phyloP scores from a whole-genome alignment of 2,797 vertebrate species.

The Acropternis orthonyx region DNA sequence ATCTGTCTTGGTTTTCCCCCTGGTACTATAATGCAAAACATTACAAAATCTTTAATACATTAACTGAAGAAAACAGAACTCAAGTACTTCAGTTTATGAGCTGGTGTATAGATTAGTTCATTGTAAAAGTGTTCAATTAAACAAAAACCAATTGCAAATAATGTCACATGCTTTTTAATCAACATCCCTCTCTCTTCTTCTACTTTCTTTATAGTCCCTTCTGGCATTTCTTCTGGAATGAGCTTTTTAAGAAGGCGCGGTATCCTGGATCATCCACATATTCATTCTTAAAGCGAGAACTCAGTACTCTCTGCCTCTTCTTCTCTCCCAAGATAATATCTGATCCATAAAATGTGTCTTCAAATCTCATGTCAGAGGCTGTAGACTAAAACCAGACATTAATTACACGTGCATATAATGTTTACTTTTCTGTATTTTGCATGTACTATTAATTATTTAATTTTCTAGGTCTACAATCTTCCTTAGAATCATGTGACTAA shows the following conservation, averaged over 20 bases:
- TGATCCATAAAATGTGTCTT: constrained; percentile 88
- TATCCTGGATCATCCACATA: constrained; percentile 90
- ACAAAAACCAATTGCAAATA: neutral
- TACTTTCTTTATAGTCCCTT: constrained; percentile 79
- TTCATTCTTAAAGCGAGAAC: constrained; percentile 93
- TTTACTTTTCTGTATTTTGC: neutral
- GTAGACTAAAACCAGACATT: constrained; percentile 83
- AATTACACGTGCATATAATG: neutral
- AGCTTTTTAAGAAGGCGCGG: constrained; percentile 85
- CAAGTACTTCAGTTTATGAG: neutral
- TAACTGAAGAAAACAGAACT: neutral
- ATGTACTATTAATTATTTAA: neutral
- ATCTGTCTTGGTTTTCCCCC: neutral
- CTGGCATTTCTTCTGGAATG: constrained; percentile 85
- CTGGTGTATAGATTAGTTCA: neutral
- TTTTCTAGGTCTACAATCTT: neutral
- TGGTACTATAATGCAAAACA: neutral
- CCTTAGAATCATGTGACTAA: neutral
- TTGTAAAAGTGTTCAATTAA: neutral
- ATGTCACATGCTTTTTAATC: neutral
- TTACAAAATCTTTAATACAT: neutral
- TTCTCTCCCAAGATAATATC: constrained; percentile 86
- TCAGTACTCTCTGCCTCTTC: constrained; percentile 90
- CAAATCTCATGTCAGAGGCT: constrained; percentile 94
- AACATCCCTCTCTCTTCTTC: neutral